Percentiles rank a stretch among this genome's conserved stretches.
These are phyloP conservation scores for Epizoanthus scotinus DNA, from an alignment of 92 coral and sea anemone genomes.

Conservation along the genomic window DNA sequence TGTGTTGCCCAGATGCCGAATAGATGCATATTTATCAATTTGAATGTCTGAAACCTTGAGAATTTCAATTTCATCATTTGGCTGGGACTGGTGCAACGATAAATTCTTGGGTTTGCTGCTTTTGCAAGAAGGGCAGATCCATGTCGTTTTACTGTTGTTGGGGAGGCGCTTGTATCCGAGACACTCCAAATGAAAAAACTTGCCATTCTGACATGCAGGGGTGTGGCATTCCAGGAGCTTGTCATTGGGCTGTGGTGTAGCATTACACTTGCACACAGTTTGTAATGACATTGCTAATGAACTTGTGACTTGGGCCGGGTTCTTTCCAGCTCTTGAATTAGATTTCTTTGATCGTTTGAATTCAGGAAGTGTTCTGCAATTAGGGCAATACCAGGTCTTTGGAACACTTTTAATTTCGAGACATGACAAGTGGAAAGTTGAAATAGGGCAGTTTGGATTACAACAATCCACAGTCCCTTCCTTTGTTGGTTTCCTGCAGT, in stretches of 20 bases:
- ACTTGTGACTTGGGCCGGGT: too few relatives aligned
- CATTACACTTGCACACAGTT: background rate
- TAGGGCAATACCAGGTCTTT: constrained; percentile 66
- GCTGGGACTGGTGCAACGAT: too few relatives aligned
- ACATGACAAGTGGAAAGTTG: constrained; percentile 52
- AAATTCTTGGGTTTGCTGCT: background rate
- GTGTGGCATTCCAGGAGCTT: constrained; percentile 13
- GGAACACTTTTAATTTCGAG: constrained; percentile 49
- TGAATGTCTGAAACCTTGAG: too few relatives aligned
- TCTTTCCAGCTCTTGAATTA: too few relatives aligned
- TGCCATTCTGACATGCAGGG: background rate
- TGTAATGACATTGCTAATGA: too few relatives aligned
- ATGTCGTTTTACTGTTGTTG: constrained; percentile 4
- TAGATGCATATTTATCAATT: background rate
- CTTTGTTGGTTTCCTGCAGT: constrained; percentile 36
- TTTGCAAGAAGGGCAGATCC: background rate
- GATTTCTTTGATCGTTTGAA: constrained; percentile 47
- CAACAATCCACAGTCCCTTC: constrained; percentile 33
- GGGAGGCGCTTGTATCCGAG: background rate
- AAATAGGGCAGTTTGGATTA: constrained; percentile 44
- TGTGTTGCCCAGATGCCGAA: background rate
- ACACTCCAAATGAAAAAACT: constrained; percentile 1
- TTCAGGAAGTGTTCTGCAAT: constrained; percentile 55
- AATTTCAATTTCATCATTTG: too few relatives aligned
- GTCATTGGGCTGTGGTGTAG: constrained; percentile 12